Base-by-base conservation (phyloP, 2,797 vertebrate species). In the Catharus ustulatus region DNA sequence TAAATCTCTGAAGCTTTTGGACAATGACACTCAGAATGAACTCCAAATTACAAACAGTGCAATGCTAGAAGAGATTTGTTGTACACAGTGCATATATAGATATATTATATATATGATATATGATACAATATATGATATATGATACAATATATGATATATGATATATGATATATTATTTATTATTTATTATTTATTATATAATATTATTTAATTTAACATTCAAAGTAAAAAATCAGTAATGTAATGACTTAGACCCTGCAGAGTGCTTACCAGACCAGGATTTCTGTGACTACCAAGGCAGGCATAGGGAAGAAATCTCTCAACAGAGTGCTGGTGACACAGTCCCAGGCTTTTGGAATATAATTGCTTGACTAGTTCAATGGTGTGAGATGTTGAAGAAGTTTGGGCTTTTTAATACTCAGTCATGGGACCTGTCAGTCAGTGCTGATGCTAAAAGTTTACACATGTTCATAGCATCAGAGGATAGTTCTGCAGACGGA, bases 381-480 rank as follows among this genome's bases (percentile, higher is more conserved):
- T 55, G 27, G 11, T 77, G 34, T 22, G 43, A 72, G 11, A 49
- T 30, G 22, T 19, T 85, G 58, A 51, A 57, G 59, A 79, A 57
- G 42, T 45, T 34, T 36, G n/a, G 40, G 4, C 5, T 66, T 68
- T 73, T 76, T 26, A 46, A 23, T 89, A 40, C 36, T 87, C 38
- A 58, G 38, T 61, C 12, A 3, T 21, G 15, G 9, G 27, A 36
- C 29, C 49, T 72, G 23, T 26, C 9, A 6, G 52, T 86, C 27
- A 38, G 15, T 49, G 32, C 18, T 64, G 62, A 40, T n/a, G 27
- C 32, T 59, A 11, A 15, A 79, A 42, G 34, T 58, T 73, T 71
- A 16, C 11, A 2, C 0, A 0, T 19, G 15, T 30, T 90, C 71
- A 10, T 20, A 42, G 32, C 15, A 29, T 38, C 0, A 0, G 49